Base-by-base conservation (phyloP, 2,113 vertebrate genomes). In the Gopherus flavomarginatus region DNA sequence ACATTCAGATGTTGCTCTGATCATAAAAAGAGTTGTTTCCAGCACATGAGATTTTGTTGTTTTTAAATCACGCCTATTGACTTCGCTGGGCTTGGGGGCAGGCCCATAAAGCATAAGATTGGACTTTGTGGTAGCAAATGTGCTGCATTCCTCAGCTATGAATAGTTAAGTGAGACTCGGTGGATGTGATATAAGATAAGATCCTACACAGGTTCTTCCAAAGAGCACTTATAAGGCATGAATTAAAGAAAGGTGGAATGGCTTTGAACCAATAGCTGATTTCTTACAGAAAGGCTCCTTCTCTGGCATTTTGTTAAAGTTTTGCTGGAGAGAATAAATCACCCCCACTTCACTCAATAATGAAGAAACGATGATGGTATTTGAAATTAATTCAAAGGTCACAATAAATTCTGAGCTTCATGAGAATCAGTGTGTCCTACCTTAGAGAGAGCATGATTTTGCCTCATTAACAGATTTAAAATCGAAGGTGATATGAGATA, bases 211-310 rank as follows among this genome's bases (percentile, higher is more conserved):
- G 97, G 84, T 96, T 78, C 93, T 96, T 95, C 95, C 96, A 97
- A 96, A 92, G 93, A 96, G 95, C 94, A 96, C 92, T 97, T 95
- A 80, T 84, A 97, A 96, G 93, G 90, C 96, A 95, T 92, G 96
- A 96, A 96, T 97, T 96, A 97, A 97, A 97, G 94, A 97, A 96
- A 96, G 95, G 96, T 91, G 97, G 96, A 95, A 95, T 92, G 84
- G 96, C 95, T 97, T 97, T 95, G 94, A 96, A 85, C 95, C 96
- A 97, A 95, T 95, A 93, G 84, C 59, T 2, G 0, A 86, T 85
- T 96, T 95, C 95, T 97, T 38, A 5, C 9, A 0, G 92, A 80
- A 88, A 95, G 89, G 93, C 90, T 95, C 57, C 96, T 95, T 96
- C 96, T 17, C 92, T 97, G 97, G 97, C 96, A 97, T 97, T 97